These are phyloP conservation scores for Amblyornis subalaris DNA, from an alignment of 2,113 vertebrate species.

Conservation along the genomic window DNA sequence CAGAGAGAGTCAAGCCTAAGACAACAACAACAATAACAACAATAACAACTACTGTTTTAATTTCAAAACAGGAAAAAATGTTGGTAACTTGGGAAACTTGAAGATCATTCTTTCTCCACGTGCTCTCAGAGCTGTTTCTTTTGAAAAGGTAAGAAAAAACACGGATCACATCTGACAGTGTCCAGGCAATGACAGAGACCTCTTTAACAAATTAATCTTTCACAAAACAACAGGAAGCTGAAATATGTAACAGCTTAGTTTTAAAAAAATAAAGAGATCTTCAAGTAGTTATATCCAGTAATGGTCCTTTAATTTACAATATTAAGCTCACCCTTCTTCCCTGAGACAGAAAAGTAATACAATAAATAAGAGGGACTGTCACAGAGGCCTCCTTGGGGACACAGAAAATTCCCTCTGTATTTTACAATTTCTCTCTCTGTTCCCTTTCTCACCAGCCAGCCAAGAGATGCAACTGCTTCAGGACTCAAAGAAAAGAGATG, in stretches of 20 bases:
- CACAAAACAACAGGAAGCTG: background rate
- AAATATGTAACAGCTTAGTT: background rate
- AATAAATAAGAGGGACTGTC: background rate
- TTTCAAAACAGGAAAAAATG: background rate
- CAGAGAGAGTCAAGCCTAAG: background rate
- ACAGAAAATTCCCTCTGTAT: background rate
- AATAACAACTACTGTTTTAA: background rate
- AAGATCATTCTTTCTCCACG: background rate
- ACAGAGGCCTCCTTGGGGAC: background rate
- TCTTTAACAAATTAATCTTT: background rate
- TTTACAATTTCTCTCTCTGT: background rate
- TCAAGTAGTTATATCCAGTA: background rate
- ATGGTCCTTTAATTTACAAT: background rate
- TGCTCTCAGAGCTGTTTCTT: background rate
- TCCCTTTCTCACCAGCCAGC: background rate
- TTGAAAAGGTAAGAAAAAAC: background rate
- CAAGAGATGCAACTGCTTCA: background rate
- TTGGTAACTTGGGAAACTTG: background rate
- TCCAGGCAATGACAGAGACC: background rate
- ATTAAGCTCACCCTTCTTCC: background rate
- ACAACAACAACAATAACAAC: background rate
- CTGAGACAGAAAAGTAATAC: background rate
- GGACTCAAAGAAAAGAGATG: background rate
- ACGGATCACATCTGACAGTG: background rate
- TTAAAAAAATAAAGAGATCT: background rate